phyloP scores from a whole-genome alignment of 2,888 invertebrate species.

The Lamellibrachia satsuma region DNA sequence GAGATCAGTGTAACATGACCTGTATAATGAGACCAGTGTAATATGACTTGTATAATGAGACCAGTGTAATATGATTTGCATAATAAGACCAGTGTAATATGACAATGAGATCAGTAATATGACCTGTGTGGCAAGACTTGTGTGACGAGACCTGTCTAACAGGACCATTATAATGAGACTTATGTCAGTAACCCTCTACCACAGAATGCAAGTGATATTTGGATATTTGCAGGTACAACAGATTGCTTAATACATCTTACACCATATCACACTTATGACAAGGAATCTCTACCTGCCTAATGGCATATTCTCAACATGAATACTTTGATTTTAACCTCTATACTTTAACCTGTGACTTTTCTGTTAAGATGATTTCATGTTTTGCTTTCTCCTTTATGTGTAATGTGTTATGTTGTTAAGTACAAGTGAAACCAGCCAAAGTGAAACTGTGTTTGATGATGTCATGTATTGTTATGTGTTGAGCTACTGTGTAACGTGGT shows the following conservation, averaged over 20 bases:
- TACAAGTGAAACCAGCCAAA: background rate
- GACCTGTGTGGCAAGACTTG: background rate
- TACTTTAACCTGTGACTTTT: too few relatives aligned
- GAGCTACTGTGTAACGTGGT: background rate
- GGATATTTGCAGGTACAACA: background rate
- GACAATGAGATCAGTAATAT: background rate
- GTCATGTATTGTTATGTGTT: background rate
- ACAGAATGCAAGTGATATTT: background rate
- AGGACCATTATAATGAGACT: background rate
- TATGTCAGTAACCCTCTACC: background rate
- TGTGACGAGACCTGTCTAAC: background rate
- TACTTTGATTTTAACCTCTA: background rate
- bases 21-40: background rate
- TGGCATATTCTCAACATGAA: background rate
- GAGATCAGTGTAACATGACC: background rate
- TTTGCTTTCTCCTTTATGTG: background rate
- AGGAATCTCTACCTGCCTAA: background rate
- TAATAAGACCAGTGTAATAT: constrained; percentile 18
- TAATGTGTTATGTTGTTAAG: background rate
- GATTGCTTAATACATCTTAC: background rate
- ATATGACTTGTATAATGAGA: background rate
- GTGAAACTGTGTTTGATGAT: background rate
- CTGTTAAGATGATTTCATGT: background rate
- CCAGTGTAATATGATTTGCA: constrained; percentile 13
- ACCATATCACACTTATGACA: background rate